Evolutionary conservation across 2,888 invertebrate species (phyloP).

Genomic region (Cryptus viduatorius): DNA sequence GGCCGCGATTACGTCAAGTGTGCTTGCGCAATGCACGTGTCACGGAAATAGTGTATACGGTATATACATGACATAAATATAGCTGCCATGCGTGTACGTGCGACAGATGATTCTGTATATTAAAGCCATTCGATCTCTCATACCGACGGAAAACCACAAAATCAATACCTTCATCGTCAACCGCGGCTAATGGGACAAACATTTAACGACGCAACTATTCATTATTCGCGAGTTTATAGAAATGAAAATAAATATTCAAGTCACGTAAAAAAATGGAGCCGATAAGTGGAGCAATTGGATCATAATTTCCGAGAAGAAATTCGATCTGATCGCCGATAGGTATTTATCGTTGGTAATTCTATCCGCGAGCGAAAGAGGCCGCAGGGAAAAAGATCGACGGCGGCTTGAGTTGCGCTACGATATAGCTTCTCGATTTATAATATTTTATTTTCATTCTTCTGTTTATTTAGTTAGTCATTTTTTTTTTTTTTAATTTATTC

Average conservation of each 20-base stretch:
- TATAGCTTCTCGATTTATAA: slow-evolving; percentile 21
- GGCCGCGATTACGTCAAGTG: slow-evolving; percentile 10
- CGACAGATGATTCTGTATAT: background rate
- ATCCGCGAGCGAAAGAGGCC: slow-evolving; percentile 21
- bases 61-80: slow-evolving; percentile 17
- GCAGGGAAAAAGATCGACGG: slow-evolving; percentile 5
- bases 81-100: background rate
- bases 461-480: background rate
- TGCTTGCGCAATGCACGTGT: slow-evolving; percentile 43
- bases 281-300: slow-evolving; percentile 19
- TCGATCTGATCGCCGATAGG: slow-evolving; percentile 26
- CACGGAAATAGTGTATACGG: background rate
- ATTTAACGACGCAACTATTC: slow-evolving; percentile 23
- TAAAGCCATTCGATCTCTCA: background rate
- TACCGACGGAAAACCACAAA: slow-evolving; percentile 42
- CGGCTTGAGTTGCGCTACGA: background rate
- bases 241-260: slow-evolving; percentile 22
- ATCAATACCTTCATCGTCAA: slow-evolving; percentile 46
- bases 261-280: background rate
- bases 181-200: slow-evolving; percentile 49
- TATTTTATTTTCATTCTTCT: slow-evolving; percentile 5
- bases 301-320: slow-evolving; percentile 34
- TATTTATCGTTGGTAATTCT: slow-evolving; percentile 43
- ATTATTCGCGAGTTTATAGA: slow-evolving; percentile 22
- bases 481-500: background rate